A percentile compares a stretch with the other conserved stretches of the same genome.
These are phyloP conservation scores for Aurelia aurita complex sp. Pacific DNA, from an alignment of 30 jellyfish, hydroid and myxozoan species.

Conservation along the genomic window DNA sequence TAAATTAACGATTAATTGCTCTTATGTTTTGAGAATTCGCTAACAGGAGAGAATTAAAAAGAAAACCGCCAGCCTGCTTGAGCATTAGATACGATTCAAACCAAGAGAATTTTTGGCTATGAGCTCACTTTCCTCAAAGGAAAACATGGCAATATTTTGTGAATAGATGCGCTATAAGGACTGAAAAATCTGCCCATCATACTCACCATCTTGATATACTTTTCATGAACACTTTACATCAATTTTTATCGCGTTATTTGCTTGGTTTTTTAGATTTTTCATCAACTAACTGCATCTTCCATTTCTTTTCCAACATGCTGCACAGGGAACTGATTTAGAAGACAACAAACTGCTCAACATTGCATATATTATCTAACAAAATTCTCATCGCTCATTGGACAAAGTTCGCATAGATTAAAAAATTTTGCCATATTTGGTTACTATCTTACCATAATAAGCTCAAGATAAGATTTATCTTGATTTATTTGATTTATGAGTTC, in stretches of 20 bases:
- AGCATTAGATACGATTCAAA: no score
- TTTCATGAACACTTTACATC: not conserved
- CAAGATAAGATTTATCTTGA: not conserved
- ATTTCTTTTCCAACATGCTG: slow-evolving; percentile 68
- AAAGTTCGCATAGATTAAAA: not conserved
- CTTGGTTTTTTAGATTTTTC: not conserved
- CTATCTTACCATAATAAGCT: slow-evolving; percentile 10
- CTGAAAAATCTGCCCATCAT: no score
- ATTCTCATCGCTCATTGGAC: slow-evolving; percentile 31
- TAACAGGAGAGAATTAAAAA: no score
- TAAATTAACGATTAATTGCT: no score
- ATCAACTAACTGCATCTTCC: not conserved
- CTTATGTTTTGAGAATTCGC: no score
- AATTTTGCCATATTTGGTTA: slow-evolving; percentile 9
- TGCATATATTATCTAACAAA: not conserved
- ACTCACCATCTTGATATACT: no score
- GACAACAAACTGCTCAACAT: slow-evolving; percentile 60
- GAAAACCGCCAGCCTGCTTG: no score
- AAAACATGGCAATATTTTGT: not conserved
- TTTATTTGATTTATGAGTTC: not conserved
- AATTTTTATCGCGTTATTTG: not conserved
- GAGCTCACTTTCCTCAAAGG: not conserved
- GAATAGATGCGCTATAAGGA: no score
- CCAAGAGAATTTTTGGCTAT: not conserved
- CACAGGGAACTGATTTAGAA: slow-evolving; percentile 71